Evolutionary conservation across 2,888 invertebrate species (phyloP).

Genomic region (Lutraria lutraria): DNA sequence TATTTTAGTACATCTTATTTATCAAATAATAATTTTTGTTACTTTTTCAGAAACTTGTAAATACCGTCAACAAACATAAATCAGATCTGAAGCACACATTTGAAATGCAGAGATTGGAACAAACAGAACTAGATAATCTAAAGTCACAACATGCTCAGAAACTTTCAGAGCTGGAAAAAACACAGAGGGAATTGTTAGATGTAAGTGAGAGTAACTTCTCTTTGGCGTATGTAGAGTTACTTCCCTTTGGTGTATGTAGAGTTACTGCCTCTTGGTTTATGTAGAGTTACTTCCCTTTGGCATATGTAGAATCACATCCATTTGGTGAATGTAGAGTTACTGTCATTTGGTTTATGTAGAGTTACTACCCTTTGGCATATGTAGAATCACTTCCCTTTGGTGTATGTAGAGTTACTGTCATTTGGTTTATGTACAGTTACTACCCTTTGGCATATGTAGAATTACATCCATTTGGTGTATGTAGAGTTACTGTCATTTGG

Average conservation of each 20-base stretch:
- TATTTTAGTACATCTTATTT: too few relatives aligned
- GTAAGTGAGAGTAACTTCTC: slow-evolving; percentile 61
- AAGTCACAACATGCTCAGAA: slow-evolving; percentile 81
- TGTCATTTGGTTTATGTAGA: too few relatives aligned
- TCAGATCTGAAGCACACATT: slow-evolving; percentile 82
- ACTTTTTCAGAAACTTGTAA: slow-evolving; percentile 76
- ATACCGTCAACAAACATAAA: slow-evolving; percentile 81
- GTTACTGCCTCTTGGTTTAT: too few relatives aligned
- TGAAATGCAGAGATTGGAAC: slow-evolving; percentile 82
- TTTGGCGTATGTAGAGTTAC: background rate
- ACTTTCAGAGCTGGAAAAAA: slow-evolving; percentile 80
- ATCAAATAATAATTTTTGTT: background rate
- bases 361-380: background rate
- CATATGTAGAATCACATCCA: background rate
- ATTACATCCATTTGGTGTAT: background rate
- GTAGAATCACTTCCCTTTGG: background rate
- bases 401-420: background rate
- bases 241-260: background rate
- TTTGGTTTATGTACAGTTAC: too few relatives aligned
- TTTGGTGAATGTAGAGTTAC: background rate
- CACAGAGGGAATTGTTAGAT: slow-evolving; percentile 79
- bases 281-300: background rate
- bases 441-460: background rate
- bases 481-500: too few relatives aligned
- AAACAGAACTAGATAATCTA: slow-evolving; percentile 79